These are phyloP conservation scores for Dicrostonyx torquatus DNA, from an alignment of 2,797 vertebrate genomes.

Conservation along the genomic window DNA sequence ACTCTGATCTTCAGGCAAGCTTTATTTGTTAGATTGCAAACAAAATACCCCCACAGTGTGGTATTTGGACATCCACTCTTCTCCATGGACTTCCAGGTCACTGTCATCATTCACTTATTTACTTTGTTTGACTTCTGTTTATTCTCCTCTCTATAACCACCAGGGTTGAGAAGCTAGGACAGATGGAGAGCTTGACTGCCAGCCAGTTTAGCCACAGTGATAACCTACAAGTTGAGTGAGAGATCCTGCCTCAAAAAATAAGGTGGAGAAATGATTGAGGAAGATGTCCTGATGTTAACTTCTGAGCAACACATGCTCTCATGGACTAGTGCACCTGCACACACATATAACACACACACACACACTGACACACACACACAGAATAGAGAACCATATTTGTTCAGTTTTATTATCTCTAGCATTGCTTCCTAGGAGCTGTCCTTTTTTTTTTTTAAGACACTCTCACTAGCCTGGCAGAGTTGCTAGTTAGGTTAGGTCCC, in stretches of 20 bases:
- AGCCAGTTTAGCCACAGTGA: too few species aligned
- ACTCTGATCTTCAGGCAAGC: too few species aligned
- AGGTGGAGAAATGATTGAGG: not conserved
- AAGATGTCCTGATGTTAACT: not conserved
- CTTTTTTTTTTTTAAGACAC: not conserved
- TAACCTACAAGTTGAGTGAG: not conserved
- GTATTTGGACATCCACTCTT: not conserved
- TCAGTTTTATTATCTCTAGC: not conserved
- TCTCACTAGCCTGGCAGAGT: not conserved
- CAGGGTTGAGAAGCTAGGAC: not conserved
- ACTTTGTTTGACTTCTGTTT: not conserved
- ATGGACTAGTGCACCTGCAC: not conserved
- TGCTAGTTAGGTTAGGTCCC: not conserved
- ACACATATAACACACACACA: not conserved
- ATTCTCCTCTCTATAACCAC: not conserved
- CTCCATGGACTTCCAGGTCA: not conserved
- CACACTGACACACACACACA: not conserved
- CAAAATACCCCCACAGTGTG: too few species aligned
- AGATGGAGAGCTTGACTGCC: not conserved
- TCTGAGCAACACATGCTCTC: not conserved
- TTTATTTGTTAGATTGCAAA: too few species aligned
- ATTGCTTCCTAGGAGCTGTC: not conserved
- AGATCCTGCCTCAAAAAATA: too few species aligned
- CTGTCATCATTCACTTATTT: not conserved
- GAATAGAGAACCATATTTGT: not conserved